Conservation (phyloP, 2,797 vertebrate genomes). For the Gastrophryne carolinensis region DNA sequence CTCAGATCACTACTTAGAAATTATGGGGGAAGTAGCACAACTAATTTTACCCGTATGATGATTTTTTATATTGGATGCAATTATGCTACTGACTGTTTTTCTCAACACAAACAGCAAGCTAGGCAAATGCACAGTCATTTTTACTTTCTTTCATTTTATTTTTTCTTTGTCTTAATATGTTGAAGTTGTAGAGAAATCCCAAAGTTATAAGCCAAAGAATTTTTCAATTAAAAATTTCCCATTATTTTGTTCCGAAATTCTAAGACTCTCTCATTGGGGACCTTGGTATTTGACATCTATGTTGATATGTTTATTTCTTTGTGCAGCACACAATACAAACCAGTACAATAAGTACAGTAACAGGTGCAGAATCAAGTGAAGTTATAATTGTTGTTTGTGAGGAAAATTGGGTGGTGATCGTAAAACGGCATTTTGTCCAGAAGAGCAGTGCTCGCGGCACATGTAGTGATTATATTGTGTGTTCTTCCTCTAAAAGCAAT, state of each 20-base stretch:
- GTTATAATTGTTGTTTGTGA: conserved; percentile 67
- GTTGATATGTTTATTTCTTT: conserved; percentile 86
- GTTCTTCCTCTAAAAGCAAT: conserved; percentile 65
- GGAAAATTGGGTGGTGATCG: conserved; percentile 80
- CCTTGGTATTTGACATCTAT: conserved; percentile 14
- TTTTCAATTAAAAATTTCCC: conserved; percentile 29
- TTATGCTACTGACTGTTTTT: no score
- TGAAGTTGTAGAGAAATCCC: conserved; percentile 4
- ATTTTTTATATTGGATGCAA: no score
- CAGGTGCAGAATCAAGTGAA: conserved; percentile 69
- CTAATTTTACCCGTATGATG: no score
- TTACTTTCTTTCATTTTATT: not conserved
- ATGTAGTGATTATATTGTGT: conserved; percentile 74
- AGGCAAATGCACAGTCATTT: no score
- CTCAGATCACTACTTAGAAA: no score
- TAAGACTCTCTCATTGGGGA: conserved; percentile 23
- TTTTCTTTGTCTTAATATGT: conserved; percentile 13
- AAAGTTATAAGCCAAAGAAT: conserved; percentile 21
- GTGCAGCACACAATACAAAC: conserved; percentile 78
- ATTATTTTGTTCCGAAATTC: conserved; percentile 21
- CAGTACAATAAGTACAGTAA: conserved; percentile 77
- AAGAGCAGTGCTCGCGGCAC: conserved; percentile 72
- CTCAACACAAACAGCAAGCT: no score
- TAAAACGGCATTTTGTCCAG: conserved; percentile 71
- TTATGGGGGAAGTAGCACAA: no score